Percentiles rank a stretch among this genome's conserved stretches.
phyloP scores from a whole-genome alignment of 2,797 vertebrate species.

The Nothura maculosa region DNA sequence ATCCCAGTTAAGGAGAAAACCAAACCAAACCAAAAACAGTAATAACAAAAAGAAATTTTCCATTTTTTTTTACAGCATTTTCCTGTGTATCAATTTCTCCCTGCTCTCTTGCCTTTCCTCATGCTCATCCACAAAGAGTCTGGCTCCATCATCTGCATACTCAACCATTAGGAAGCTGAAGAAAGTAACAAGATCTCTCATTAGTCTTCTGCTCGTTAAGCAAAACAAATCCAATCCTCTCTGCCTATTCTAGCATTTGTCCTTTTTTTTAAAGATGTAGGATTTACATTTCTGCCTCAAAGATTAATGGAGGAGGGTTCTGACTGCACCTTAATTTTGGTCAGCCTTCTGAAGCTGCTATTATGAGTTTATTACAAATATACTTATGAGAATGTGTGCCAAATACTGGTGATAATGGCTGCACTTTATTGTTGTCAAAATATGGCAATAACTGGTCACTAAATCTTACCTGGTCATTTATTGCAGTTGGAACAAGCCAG shows the following conservation, averaged over 20 bases:
- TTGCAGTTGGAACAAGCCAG: neutral
- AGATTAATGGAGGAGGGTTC: neutral
- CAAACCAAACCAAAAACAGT: neutral
- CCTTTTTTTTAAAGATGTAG: neutral
- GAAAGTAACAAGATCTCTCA: neutral
- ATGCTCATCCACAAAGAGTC: neutral
- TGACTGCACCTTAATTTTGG: neutral
- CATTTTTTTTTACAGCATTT: neutral
- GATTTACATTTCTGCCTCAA: neutral
- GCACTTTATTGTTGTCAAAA: neutral
- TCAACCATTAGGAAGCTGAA: neutral
- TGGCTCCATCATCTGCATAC: neutral
- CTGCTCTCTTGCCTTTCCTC: neutral
- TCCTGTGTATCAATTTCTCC: neutral
- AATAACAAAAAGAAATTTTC: neutral
- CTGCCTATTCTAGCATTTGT: neutral
- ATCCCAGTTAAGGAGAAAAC: neutral
- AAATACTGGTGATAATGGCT: neutral
- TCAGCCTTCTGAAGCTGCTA: neutral
- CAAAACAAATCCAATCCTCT: neutral
- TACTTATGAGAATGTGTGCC: fast-evolving
- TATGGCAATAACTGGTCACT: neutral
- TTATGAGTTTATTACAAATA: neutral
- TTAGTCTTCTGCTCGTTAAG: neutral
- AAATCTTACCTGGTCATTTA: conserved; percentile 22